Conservation (phyloP, 2,113 vertebrate species). For the Elgaria multicarinata region DNA sequence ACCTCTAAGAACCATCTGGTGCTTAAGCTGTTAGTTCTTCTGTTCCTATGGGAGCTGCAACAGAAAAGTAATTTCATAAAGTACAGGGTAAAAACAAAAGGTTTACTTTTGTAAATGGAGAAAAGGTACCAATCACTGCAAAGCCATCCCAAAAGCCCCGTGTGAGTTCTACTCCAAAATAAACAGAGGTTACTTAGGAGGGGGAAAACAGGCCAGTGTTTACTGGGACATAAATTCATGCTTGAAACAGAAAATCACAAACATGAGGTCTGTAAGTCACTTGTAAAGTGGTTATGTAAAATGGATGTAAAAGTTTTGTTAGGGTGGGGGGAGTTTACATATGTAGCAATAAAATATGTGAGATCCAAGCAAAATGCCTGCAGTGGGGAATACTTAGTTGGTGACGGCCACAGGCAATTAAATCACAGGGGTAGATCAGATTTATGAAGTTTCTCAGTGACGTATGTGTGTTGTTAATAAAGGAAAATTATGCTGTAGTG, state of each 20-base stretch:
- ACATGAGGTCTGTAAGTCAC: conserved; percentile 2
- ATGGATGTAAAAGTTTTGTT: conserved; percentile 38
- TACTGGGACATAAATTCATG: conserved; percentile 28
- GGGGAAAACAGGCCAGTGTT: not conserved
- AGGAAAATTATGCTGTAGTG: conserved; percentile 75
- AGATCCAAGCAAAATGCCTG: conserved; percentile 3
- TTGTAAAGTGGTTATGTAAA: not conserved
- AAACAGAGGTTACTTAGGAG: not conserved
- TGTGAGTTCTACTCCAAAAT: not conserved
- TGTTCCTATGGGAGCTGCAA: not conserved
- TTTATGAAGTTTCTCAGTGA: conserved; percentile 67
- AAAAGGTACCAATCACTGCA: not conserved
- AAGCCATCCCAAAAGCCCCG: not conserved
- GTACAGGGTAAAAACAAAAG: not conserved
- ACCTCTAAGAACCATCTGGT: not conserved
- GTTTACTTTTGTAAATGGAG: not conserved
- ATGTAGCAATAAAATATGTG: not conserved
- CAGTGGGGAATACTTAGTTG: rapidly evolving
- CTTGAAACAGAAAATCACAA: conserved; percentile 44
- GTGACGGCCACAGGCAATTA: conserved; percentile 20
- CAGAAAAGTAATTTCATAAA: not conserved
- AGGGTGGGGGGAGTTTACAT: not conserved
- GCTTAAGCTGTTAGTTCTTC: not conserved
- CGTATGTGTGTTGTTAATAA: conserved; percentile 72
- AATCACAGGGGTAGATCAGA: conserved; percentile 60